Base-by-base conservation (phyloP, 37 sponge, comb jelly and placozoan species). In the Axinella damicornis region DNA sequence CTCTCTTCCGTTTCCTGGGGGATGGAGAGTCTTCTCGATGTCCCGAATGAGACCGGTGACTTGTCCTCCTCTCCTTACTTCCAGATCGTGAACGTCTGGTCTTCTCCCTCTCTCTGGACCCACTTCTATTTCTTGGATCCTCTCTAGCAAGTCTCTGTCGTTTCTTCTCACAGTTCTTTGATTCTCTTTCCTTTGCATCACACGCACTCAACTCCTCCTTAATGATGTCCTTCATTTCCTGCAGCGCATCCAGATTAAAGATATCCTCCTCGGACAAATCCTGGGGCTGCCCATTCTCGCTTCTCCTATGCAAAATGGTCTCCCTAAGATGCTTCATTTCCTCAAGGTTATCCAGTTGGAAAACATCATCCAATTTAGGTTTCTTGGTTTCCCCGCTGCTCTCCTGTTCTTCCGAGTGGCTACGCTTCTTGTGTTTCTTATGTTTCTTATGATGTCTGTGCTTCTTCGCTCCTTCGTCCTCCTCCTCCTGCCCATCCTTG, bases 361-460 rank as follows among this genome's bases (percentile, higher is more conserved):
- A 66, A 18, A 64, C 65, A 59, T 83, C 46, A 14, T 73, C 53
- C 9, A 78, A 30, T 25, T 53, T 27, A 0, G 73, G 27, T 22
- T 52, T 55, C 41, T 73, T 83, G 1, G 53, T 40, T 21, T 84
- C 76, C 5, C 14, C 63, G 18, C 34, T 38, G 35, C 77, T 68
- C 54, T 39, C 71, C 13, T 35, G 32, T 14, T 79, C 41, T 37
- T 22, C 61, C 27, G 87, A 81, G 59, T 69, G 88, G 20, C 19
- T 32, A 27, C 78, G 57, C 28, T 76, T 84, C 61, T 91, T 90
- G 58, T 89, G 90, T 46, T 89, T 84, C 78, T 92, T 88, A 46
- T 88, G 85, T 19, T 94, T 87, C 65, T 94, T 90, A 12, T 92
- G 52, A 13, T 91, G 66, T 69, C 82, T 79, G 59, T 82, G 92